A percentile compares a stretch with the other conserved stretches of the same genome.
Evolutionary conservation across 2,888 invertebrate genomes (phyloP).

Genomic region (Psococerastis gibbosa): DNA sequence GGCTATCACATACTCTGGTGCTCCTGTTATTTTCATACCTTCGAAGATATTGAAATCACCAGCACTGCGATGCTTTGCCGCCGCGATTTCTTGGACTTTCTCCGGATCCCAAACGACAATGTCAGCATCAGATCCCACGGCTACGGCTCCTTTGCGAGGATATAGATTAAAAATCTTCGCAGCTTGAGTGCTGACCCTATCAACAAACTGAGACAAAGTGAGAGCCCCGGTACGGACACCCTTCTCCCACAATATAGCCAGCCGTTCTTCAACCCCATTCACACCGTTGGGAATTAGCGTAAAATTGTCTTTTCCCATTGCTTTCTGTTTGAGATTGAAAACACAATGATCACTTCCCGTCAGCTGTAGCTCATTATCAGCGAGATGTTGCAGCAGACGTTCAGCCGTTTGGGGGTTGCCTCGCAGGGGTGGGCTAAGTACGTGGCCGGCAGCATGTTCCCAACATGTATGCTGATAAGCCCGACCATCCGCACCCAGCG

Average conservation of each 20-base stretch:
- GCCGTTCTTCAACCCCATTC: slow-evolving; percentile 92
- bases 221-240: slow-evolving; percentile 78
- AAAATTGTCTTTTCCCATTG: slow-evolving; percentile 71
- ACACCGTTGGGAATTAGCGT: slow-evolving; percentile 91
- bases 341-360: slow-evolving; percentile 98
- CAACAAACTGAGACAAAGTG: slow-evolving; percentile 86
- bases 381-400: slow-evolving; percentile 66
- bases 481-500: slow-evolving; percentile 53
- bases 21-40: slow-evolving; percentile 82
- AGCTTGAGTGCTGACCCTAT: slow-evolving; percentile 88
- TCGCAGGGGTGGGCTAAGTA: slow-evolving; percentile 86
- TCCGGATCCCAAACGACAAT: slow-evolving; percentile 91
- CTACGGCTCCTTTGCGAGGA: slow-evolving; percentile 87
- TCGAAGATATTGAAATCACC: slow-evolving; percentile 97
- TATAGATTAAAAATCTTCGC: slow-evolving; percentile 96
- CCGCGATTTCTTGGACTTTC: slow-evolving; percentile 69
- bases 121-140: slow-evolving; percentile 88
- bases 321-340: slow-evolving; percentile 80
- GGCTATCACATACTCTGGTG: slow-evolving; percentile 82
- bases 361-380: slow-evolving; percentile 74
- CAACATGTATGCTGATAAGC: slow-evolving; percentile 74
- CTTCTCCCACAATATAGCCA: slow-evolving; percentile 95
- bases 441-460: slow-evolving; percentile 85
- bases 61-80: slow-evolving; percentile 77
- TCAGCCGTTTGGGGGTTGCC: slow-evolving; percentile 73